Evolutionary conservation across 1,140 invertebrate species (phyloP).

Genomic region (Forficula auricularia): DNA sequence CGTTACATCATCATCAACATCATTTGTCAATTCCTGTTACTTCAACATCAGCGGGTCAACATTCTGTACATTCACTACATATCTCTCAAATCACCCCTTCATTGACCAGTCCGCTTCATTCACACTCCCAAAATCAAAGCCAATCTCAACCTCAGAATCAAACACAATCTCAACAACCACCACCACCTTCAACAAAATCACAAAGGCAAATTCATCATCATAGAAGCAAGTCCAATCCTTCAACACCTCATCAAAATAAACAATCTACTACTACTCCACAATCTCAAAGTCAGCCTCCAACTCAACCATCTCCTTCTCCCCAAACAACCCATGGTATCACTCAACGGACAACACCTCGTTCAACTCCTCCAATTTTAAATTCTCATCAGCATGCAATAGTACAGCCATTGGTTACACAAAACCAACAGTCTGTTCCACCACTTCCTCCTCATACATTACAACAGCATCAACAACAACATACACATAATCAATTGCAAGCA

Average conservation of each 20-base stretch:
- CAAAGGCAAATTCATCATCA: too few relatives aligned
- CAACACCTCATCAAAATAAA: slow-evolving; percentile 5
- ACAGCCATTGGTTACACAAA: slow-evolving; percentile 19
- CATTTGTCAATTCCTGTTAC: too few relatives aligned
- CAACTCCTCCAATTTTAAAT: slow-evolving; percentile 18
- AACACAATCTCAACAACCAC: slow-evolving; percentile 7
- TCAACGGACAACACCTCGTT: slow-evolving; percentile 24
- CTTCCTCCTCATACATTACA: slow-evolving; percentile 14
- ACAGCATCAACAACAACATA: slow-evolving; percentile 15
- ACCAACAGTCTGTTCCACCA: slow-evolving; percentile 22
- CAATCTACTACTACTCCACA: slow-evolving; percentile 7
- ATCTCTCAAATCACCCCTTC: too few relatives aligned
- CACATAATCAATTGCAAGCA: slow-evolving; percentile 18
- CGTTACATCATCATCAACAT: slow-evolving; percentile 14
- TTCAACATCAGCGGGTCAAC: too few relatives aligned
- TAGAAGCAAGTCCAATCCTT: too few relatives aligned
- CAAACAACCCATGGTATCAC: slow-evolving; percentile 25
- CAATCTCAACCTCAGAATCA: slow-evolving; percentile 6
- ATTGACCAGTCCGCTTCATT: too few relatives aligned
- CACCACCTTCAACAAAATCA: slow-evolving; percentile 10
- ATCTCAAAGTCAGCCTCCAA: slow-evolving; percentile 16
- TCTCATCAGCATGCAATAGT: slow-evolving; percentile 24
- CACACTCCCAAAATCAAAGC: slow-evolving; percentile 1
- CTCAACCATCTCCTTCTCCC: slow-evolving; percentile 11
- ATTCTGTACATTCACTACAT: too few relatives aligned